These are phyloP conservation scores for Bryconaethiops microstoma DNA, from an alignment of 2,797 vertebrate species.

Conservation along the genomic window DNA sequence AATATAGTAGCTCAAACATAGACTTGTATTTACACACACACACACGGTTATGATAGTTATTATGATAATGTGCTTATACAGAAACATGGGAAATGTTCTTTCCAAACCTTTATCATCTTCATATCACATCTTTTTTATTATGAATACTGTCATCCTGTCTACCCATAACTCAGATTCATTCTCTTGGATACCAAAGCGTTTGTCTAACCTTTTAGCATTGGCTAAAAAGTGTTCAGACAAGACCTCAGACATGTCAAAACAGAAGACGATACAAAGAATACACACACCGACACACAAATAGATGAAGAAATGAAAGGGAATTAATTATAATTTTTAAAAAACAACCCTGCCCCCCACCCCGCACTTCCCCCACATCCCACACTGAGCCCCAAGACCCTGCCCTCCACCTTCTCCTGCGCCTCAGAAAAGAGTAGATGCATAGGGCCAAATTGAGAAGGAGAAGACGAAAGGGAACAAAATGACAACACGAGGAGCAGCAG, in stretches of 20 bases:
- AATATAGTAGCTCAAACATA: background rate
- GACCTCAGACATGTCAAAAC: constrained; percentile 73
- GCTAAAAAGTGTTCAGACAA: constrained; percentile 74
- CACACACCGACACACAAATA: constrained; percentile 51
- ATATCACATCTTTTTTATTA: background rate
- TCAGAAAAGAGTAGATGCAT: constrained; percentile 65
- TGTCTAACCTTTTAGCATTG: constrained; percentile 61
- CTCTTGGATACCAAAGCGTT: constrained; percentile 81
- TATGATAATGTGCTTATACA: constrained; percentile 7
- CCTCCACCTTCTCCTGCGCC: constrained; percentile 69
- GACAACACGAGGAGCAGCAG: constrained; percentile 24
- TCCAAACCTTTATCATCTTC: background rate
- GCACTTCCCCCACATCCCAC: constrained; percentile 10
- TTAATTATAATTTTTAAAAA: constrained; percentile 56
- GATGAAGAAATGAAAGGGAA: constrained; percentile 62
- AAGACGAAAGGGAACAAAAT: constrained; percentile 49
- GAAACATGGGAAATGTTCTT: constrained; percentile 6
- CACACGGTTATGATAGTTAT: too few relatives aligned
- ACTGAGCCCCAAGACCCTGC: constrained; percentile 63
- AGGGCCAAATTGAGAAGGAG: constrained; percentile 63
- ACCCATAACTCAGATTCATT: constrained; percentile 61
- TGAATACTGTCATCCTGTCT: constrained; percentile 4
- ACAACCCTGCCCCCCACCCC: constrained; percentile 53
- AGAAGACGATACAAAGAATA: constrained; percentile 44
- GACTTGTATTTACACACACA: background rate